Evolutionary conservation across 2,888 invertebrate genomes (phyloP), one percentile per base, ranked within the genome.

Genomic region (Anoncus sp.): DNA sequence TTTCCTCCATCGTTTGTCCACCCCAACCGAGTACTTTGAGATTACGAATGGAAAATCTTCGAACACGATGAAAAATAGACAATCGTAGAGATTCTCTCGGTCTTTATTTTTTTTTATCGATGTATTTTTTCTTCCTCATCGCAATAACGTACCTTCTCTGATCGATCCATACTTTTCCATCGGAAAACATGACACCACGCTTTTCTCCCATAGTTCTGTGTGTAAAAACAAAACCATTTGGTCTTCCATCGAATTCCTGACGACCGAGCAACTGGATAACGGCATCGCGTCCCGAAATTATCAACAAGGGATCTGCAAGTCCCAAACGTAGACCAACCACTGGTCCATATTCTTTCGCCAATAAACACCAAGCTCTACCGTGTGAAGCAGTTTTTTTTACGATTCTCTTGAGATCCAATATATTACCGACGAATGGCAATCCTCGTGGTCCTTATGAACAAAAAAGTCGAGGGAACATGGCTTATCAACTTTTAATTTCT

Each of bases 171-270:
- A 94, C 85, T 7, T 92, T 91, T 0, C 96, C 96, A 80, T 96
- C 96, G 1, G 93, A 93, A 81, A 95, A 95, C 1, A 95, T 94
- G n/a, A 96, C 92, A 5, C 95, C 95, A 66, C 93, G 90, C 88
- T 93, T 91, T 85, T 94, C 92, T 18, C 95, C 95, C 72, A 94
- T 93, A 40, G 95, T 94, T 76, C 96, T 92, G 78, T 94, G 90
- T 71, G 93, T 92, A 80, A 94, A 93, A 82, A 95, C 93, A 87
- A 95, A 95, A 40, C 93, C 95, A 81, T 95, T 93, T 0, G 96
- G 96, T 79, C 96, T 92, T 1, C 95, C 95, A 84, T 95, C 94
- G 83, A 95, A 95, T 79, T 94, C 94, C 14, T 93, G 93, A 7
- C 93, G 92, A 1, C 91, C 91, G 60, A 95, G 92, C 27, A 95